These are phyloP conservation scores for Camponotus floridanus DNA, from an alignment of 1,140 invertebrate genomes.

Conservation along the genomic window DNA sequence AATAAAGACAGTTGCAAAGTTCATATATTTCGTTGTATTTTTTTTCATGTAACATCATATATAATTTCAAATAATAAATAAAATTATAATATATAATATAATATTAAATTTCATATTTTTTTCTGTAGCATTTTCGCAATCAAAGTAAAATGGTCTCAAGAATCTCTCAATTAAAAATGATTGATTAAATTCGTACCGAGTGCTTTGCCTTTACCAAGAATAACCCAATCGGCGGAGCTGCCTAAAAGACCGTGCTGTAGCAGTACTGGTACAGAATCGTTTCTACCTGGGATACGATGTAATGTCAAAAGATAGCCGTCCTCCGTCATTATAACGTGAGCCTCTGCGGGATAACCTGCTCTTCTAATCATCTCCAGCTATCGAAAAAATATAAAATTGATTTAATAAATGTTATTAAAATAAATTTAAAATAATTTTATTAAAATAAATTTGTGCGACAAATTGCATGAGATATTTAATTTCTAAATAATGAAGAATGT, in stretches of 20 bases:
- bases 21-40: no score
- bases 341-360: constrained; percentile 90
- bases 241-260: constrained; percentile 91
- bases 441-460: not conserved
- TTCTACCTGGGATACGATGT: constrained; percentile 89
- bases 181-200: constrained; percentile 85
- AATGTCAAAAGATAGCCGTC: constrained; percentile 92
- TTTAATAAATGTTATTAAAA: not conserved
- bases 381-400: no score
- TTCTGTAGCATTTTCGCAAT: not conserved
- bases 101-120: not conserved
- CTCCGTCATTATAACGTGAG: constrained; percentile 89
- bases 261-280: constrained; percentile 82
- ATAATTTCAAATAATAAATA: no score
- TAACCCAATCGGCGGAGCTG: constrained; percentile 89
- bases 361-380: constrained; percentile 86
- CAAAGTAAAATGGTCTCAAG: not conserved
- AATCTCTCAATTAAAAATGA: not conserved
- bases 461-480: no score
- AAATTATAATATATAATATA: not conserved
- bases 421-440: not conserved
- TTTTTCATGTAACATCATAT: no score
- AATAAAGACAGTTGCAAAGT: no score
- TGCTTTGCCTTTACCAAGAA: constrained; percentile 88
- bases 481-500: no score